These are phyloP conservation scores for Cenopis cana DNA, from an alignment of 2,888 invertebrate genomes.

Conservation along the genomic window DNA sequence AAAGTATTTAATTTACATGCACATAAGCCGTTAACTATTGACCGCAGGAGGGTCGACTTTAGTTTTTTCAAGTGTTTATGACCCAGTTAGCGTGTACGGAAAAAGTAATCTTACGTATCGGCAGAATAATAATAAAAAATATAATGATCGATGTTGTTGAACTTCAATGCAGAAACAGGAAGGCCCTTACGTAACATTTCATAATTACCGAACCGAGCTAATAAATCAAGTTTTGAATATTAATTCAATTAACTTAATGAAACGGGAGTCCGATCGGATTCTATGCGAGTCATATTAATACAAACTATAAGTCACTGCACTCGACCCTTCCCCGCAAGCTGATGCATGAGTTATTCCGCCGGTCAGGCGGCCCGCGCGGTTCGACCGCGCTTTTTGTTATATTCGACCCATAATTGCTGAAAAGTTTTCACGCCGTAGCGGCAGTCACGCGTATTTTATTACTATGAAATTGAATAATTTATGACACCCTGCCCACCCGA, in stretches of 20 bases:
- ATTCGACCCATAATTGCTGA: slow-evolving; percentile 84
- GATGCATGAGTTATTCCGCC: slow-evolving; percentile 59
- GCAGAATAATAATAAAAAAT: background rate
- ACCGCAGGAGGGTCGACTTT: no score
- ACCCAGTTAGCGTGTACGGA: background rate
- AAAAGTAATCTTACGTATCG: background rate
- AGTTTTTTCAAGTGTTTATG: no score
- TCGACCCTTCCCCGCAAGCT: slow-evolving; percentile 71
- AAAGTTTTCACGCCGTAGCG: slow-evolving; percentile 83
- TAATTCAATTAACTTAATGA: slow-evolving; percentile 70
- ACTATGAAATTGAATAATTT: slow-evolving; percentile 85
- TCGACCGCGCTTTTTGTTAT: slow-evolving; percentile 81
- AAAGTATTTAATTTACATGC: no score
- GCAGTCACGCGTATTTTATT: slow-evolving; percentile 84
- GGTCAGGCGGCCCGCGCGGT: slow-evolving; percentile 63
- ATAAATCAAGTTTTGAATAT: slow-evolving; percentile 48
- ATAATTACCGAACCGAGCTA: slow-evolving; percentile 28
- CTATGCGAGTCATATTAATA: slow-evolving; percentile 76
- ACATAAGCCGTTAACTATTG: no score
- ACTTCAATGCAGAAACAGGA: background rate
- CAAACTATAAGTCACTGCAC: slow-evolving; percentile 80
- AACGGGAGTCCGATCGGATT: slow-evolving; percentile 70
- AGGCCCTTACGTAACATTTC: slow-evolving; percentile 5
- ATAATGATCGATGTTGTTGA: background rate
- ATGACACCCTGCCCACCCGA: slow-evolving; percentile 74